A percentile compares a stretch with the other conserved stretches of the same genome.
Evolutionary conservation across 1,140 invertebrate genomes (phyloP).

Genomic region (Atta cephalotes): DNA sequence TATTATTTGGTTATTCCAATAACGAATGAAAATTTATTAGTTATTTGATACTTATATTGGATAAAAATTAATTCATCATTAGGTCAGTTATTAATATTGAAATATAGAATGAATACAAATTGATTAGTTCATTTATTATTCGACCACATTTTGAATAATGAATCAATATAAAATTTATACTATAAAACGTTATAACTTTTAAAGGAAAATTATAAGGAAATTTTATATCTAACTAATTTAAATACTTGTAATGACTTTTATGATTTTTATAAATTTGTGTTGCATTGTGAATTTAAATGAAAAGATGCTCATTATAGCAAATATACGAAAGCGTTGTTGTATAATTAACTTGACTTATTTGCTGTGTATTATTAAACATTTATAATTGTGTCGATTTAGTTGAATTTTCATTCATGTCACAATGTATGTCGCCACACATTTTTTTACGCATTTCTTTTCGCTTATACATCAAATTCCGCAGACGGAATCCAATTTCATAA

Average conservation of each 20-base stretch:
- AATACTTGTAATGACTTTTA: not conserved
- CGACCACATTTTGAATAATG: too few species aligned
- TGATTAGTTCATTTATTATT: too few species aligned
- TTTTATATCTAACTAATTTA: slow-evolving; percentile 1
- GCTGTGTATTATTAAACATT: slow-evolving; percentile 29
- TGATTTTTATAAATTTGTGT: not conserved
- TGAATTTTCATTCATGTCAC: slow-evolving; percentile 30
- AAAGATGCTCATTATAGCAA: not conserved
- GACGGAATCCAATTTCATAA: slow-evolving; percentile 12
- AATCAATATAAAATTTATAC: too few species aligned
- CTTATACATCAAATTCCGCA: slow-evolving; percentile 45
- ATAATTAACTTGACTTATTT: not conserved
- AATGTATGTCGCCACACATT: slow-evolving; percentile 5
- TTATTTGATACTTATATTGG: too few species aligned
- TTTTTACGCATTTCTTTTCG: slow-evolving; percentile 26
- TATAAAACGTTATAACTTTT: not conserved
- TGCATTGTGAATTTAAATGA: not conserved
- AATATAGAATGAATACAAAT: too few species aligned
- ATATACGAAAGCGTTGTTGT: not conserved
- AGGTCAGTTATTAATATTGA: too few species aligned
- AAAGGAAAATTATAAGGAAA: not conserved
- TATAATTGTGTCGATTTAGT: not conserved
- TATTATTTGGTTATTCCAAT: too few species aligned
- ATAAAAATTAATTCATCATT: too few species aligned
- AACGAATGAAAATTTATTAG: too few species aligned